phyloP scores from a whole-genome alignment of 2,888 invertebrate genomes.

The Corbicula japonica region DNA sequence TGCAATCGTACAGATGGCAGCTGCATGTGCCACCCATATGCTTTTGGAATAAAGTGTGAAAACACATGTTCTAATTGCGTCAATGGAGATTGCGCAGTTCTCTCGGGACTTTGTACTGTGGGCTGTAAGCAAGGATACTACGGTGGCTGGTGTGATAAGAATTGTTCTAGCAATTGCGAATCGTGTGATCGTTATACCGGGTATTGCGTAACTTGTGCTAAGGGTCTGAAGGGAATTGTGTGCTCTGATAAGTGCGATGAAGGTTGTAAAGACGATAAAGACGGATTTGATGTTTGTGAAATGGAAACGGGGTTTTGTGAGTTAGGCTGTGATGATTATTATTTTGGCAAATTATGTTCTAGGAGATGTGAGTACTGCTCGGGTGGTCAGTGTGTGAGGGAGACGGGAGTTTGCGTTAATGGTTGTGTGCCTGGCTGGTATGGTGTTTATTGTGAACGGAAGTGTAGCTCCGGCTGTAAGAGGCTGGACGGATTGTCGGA shows the following conservation, averaged over 20 bases:
- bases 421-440: slow-evolving; percentile 17
- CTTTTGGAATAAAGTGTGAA: slow-evolving; percentile 27
- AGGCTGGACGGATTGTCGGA: no score
- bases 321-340: slow-evolving; percentile 26
- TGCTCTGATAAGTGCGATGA: neutral
- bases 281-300: slow-evolving; percentile 6
- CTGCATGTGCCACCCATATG: slow-evolving; percentile 12
- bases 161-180: slow-evolving; percentile 23
- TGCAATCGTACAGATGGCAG: slow-evolving; percentile 22
- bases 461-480: slow-evolving; percentile 29
- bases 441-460: neutral
- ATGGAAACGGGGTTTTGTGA: slow-evolving; percentile 39
- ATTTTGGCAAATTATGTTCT: slow-evolving; percentile 37
- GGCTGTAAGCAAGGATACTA: slow-evolving; percentile 25
- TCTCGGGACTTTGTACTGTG: slow-evolving; percentile 4
- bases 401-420: slow-evolving; percentile 30
- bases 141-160: neutral
- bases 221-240: slow-evolving; percentile 20
- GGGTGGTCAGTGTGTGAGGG: slow-evolving; percentile 35
- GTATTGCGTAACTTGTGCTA: slow-evolving; percentile 21
- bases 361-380: slow-evolving; percentile 41
- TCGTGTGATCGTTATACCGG: slow-evolving; percentile 17
- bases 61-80: slow-evolving; percentile 5
- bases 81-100: slow-evolving; percentile 1
- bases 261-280: slow-evolving; percentile 2